Conservation (phyloP, 2,113 vertebrate species). For the Colistium nudipinnis region DNA sequence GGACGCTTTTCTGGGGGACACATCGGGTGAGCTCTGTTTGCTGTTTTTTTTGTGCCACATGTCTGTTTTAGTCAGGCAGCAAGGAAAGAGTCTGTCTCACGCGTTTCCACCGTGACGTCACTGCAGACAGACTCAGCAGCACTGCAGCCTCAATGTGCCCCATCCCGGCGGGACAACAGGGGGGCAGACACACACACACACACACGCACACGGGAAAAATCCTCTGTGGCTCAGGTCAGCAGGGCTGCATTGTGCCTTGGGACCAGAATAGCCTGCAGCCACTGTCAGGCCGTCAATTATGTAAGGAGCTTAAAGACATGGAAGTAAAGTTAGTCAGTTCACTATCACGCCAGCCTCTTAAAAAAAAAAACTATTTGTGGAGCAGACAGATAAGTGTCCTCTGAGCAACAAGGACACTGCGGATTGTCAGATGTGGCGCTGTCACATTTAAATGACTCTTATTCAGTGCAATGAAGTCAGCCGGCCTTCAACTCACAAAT, state of each 20-base stretch:
- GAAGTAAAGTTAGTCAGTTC: not conserved
- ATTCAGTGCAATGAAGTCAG: too few relatives aligned
- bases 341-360: not conserved
- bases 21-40: too few relatives aligned
- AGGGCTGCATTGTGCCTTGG: too few relatives aligned
- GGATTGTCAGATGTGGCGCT: slow-evolving; percentile 4
- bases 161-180: too few relatives aligned
- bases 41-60: not conserved
- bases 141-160: not conserved
- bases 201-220: too few relatives aligned
- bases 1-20: too few relatives aligned
- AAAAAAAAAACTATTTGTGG: slow-evolving; percentile 2
- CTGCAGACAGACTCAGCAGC: not conserved
- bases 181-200: too few relatives aligned
- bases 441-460: not conserved
- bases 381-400: not conserved
- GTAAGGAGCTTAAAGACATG: not conserved
- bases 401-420: slow-evolving; percentile 12
- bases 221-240: too few relatives aligned
- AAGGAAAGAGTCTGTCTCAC: too few relatives aligned
- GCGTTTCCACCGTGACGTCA: slow-evolving; percentile 47
- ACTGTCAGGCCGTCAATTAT: not conserved
- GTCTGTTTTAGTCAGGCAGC: not conserved
- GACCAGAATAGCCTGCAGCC: too few relatives aligned
- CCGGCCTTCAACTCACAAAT: not conserved